Base-by-base conservation (phyloP, 2,113 vertebrate genomes). In the Apteryx mantelli region DNA sequence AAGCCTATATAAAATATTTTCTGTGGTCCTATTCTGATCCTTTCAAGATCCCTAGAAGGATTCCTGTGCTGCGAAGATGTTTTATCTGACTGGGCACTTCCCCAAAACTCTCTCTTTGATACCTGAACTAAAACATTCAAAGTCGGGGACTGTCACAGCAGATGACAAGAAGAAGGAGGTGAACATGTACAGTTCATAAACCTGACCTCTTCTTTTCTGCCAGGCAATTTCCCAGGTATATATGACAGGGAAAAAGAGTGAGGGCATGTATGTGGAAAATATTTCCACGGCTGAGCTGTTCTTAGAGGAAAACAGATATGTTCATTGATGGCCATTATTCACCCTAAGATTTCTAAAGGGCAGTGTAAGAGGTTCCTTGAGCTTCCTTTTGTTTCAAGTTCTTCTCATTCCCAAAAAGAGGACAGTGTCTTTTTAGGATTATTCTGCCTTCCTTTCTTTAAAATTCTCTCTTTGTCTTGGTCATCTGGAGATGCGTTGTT, bases 151-250 rank as follows among this genome's bases (percentile, higher is more conserved):
- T 93, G 81, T 88, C 60, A 34, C 4, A 93, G 46, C 0, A 0
- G 34, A 86, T 88, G 94, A 94, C 87, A 95, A 85, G 81, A 93
- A 58, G 80, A 60, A 85, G 80, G 58, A 82, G 48, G 19, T 86
- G 75, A 88, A 81, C 71, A 91, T 83, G 81, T 83, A 64, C 71
- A 86, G 93, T 94, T 97, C 93, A 44, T 94, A 95, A 91, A 74
- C 78, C 40, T 91, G 94, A 95, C 91, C 82, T 80, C 79, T 75
- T 82, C 52, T 78, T 42, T 82, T 90, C 63, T 95, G 48, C 68
- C 55, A 64, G 56, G 71, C 79, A 91, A 10, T 93, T 89, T 96
- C 52, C 58, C 73, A 90, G 55, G 81, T 94, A 89, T 44, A 55
- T 81, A 52, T 86, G 89, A 83, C 68, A 80, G 55, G 34, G 66